Base-by-base conservation (phyloP, 2,113 vertebrate genomes). In the Ameiurus melas region DNA sequence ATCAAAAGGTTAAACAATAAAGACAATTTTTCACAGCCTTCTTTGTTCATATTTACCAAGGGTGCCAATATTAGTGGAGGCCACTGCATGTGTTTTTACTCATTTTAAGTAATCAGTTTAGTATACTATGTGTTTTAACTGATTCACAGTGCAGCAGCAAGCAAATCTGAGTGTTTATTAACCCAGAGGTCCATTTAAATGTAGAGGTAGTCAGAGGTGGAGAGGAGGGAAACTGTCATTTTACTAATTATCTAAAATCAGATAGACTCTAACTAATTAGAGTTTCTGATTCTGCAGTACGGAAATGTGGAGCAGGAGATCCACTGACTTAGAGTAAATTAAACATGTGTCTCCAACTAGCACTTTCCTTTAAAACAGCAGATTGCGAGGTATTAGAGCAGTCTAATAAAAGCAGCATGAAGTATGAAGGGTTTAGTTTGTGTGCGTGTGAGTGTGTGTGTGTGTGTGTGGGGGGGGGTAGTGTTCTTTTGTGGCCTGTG, bases 401-500 rank as follows among this genome's bases (percentile, higher is more conserved):
- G 58, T 83, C 60, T 53, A 53, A n/a, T 73, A 75, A 75, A 55
- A 85, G 70, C 53, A 85, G 70, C 68, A 73, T 39, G 51, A 60
- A 22, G 22, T 43, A 73, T 71, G 51, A 85, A 36, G 47, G 30
- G 30, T 30, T 57, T 53, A 55, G 39, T 77, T 13, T 51, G 43
- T n/a, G 25, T 6, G 12, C 58, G 68, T n/a, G 27, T 68, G 25
- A 58, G 57, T 66, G 78, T 16, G 85, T 36, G 51, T 33, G 47
- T 14, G 58, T 68, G 39, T 39, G 10, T 73, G 55, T 79, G 53
- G 22, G 68, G 14, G n/a, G 17, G 20, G 75, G 30, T 36, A 16
- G 9, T 8, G 47, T 51, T 85, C 62, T 66, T 57, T 83, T 86
- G 75, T 87, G 84, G 77, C 82, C 64, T 47, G 79, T 89, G 87